Evolutionary conservation across 2,888 invertebrate species (phyloP).

Genomic region (Leucophenga maculata): DNA sequence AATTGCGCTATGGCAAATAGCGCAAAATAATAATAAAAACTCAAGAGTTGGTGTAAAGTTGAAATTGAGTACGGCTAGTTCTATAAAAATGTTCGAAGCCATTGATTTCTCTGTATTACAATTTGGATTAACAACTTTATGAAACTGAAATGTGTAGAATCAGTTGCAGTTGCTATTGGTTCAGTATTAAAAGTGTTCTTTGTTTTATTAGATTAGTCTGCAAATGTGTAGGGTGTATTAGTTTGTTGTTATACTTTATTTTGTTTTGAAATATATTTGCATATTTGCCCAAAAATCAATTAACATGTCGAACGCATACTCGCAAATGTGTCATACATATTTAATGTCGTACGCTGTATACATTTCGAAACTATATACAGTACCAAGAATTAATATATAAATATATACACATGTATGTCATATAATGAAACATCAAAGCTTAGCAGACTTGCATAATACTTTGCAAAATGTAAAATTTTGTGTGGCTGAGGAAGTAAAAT

Average conservation of each 20-base stretch:
- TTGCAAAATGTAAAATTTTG: conserved; percentile 8
- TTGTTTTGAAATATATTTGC: neutral
- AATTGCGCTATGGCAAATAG: too few species aligned
- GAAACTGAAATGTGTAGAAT: too few species aligned
- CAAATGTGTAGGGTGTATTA: conserved; percentile 27
- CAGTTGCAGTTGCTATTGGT: too few species aligned
- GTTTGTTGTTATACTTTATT: neutral
- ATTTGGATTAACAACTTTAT: too few species aligned
- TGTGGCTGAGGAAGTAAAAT: conserved; percentile 18
- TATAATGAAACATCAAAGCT: conserved; percentile 2
- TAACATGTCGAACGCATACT: conserved; percentile 12
- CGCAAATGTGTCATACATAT: conserved; percentile 19
- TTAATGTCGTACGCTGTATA: neutral
- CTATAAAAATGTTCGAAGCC: too few species aligned
- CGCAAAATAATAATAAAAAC: too few species aligned
- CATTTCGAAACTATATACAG: neutral
- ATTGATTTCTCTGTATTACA: too few species aligned
- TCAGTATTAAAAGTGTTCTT: too few species aligned
- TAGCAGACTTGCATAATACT: conserved; percentile 18
- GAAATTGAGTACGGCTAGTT: too few species aligned
- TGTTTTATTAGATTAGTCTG: too few species aligned
- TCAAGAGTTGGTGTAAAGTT: too few species aligned
- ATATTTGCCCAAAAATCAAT: neutral
- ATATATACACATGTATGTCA: neutral
- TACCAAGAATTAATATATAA: neutral